These are phyloP conservation scores for Ochropleura plecta DNA, from an alignment of 2,888 invertebrate species.

Conservation along the genomic window DNA sequence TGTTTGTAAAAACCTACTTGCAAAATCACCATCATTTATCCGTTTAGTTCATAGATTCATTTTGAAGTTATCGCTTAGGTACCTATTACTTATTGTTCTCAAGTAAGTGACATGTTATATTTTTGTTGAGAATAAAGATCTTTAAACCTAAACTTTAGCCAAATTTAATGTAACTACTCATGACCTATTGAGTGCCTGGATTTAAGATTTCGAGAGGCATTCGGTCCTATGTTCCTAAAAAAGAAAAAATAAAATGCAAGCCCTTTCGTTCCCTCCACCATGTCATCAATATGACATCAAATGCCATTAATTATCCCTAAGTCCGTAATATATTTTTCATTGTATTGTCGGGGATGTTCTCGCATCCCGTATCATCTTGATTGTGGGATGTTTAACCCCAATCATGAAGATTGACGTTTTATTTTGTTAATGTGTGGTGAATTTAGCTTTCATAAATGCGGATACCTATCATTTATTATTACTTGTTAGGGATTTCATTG, in stretches of 20 bases:
- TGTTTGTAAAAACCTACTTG: too few relatives aligned
- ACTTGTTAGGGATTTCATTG: slow-evolving; percentile 22
- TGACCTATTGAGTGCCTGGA: background rate
- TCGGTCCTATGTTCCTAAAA: background rate
- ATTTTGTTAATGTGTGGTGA: slow-evolving; percentile 61
- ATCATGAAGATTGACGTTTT: slow-evolving; percentile 85
- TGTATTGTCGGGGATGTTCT: slow-evolving; percentile 53
- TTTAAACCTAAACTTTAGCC: too few relatives aligned
- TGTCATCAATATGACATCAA: slow-evolving; percentile 9
- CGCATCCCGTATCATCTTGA: slow-evolving; percentile 85
- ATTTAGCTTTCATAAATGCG: slow-evolving; percentile 43
- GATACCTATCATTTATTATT: slow-evolving; percentile 42
- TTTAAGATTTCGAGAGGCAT: background rate
- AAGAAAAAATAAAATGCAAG: background rate
- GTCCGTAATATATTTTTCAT: slow-evolving; percentile 35
- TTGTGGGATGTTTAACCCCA: slow-evolving; percentile 64
- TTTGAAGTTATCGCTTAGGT: too few relatives aligned
- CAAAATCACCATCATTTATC: too few relatives aligned
- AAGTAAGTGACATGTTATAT: too few relatives aligned
- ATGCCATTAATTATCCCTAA: slow-evolving; percentile 44
- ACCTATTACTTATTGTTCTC: too few relatives aligned
- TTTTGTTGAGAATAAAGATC: too few relatives aligned
- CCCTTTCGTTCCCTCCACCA: background rate
- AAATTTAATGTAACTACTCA: slow-evolving; percentile 6
- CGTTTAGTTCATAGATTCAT: too few relatives aligned